Evolutionary conservation across 2,113 vertebrate species (phyloP).

Genomic region (Cochlearius cochlearius): DNA sequence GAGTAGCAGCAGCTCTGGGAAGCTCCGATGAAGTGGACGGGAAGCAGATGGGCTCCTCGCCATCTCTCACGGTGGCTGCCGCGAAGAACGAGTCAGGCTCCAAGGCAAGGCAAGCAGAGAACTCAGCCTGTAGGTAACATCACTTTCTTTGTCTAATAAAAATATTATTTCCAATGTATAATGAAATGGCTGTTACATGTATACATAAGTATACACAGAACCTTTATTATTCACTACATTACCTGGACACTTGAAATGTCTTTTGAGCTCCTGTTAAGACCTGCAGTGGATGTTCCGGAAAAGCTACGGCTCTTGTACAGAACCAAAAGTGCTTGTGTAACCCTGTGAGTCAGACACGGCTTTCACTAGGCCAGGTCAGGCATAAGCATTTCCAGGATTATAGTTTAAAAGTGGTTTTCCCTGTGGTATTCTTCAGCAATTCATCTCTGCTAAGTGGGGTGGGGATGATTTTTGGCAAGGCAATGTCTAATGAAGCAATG

Average conservation of each 20-base stretch:
- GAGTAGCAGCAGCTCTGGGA: not conserved
- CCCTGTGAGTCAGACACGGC: not conserved
- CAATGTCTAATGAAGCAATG: not conserved
- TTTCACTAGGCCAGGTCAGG: not conserved
- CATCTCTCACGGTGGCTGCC: fast-evolving
- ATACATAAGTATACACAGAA: not conserved
- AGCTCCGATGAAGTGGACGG: not conserved
- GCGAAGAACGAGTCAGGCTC: not conserved
- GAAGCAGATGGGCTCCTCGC: not conserved
- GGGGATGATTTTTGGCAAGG: not conserved
- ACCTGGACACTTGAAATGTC: not conserved
- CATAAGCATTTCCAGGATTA: not conserved
- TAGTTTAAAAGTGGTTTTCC: not conserved
- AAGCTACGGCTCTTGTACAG: not conserved
- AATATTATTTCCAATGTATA: not conserved
- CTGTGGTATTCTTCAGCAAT: not conserved
- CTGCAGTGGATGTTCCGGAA: not conserved
- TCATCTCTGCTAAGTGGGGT: not conserved
- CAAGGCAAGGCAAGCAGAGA: not conserved
- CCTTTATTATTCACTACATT: not conserved
- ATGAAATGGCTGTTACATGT: not conserved
- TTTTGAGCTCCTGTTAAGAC: not conserved
- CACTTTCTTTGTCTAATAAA: not conserved
- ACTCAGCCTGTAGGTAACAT: not conserved
- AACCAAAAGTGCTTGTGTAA: not conserved